Conservation (phyloP, 2,797 vertebrate species). For the Tenualosa thibaudeaui region DNA sequence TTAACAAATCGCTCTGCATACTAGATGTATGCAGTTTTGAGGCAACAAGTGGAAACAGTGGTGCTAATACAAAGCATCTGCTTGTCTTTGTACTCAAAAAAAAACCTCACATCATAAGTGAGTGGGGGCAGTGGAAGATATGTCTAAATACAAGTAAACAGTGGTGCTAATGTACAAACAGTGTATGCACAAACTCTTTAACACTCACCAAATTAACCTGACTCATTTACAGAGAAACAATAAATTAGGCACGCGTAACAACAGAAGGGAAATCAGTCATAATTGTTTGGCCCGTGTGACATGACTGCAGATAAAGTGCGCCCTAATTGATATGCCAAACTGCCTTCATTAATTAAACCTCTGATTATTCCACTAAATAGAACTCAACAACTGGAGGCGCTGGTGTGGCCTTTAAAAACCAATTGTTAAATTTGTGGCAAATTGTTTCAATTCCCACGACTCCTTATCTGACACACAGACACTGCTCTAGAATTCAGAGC, state of each 20-base stretch:
- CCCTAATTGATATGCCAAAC: slow-evolving; percentile 73
- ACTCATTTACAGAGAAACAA: slow-evolving; percentile 54
- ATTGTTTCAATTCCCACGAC: slow-evolving; percentile 59
- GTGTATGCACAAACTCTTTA: not conserved
- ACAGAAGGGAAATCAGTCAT: slow-evolving; percentile 63
- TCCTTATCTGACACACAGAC: slow-evolving; percentile 55
- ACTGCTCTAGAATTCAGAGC: slow-evolving; percentile 56
- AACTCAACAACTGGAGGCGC: slow-evolving; percentile 63
- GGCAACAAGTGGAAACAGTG: not conserved
- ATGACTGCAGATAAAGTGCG: slow-evolving; percentile 64
- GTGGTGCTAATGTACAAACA: not conserved
- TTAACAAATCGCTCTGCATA: not conserved
- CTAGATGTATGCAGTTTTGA: not conserved
- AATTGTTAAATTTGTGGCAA: slow-evolving; percentile 53
- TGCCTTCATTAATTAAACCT: slow-evolving; percentile 72
- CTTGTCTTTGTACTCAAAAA: slow-evolving; percentile 6
- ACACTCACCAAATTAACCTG: not conserved
- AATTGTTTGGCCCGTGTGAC: slow-evolving; percentile 65
- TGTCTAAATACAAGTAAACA: not conserved
- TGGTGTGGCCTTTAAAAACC: slow-evolving; percentile 66
- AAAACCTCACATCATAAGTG: slow-evolving; percentile 44
- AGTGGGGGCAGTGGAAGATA: not conserved
- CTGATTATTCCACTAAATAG: slow-evolving; percentile 73
- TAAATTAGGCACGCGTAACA: slow-evolving; percentile 62
- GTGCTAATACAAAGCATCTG: slow-evolving; percentile 15